Evolutionary conservation across 2,797 vertebrate species (phyloP), one percentile per base, ranked within the genome.

Genomic region (Synanceia verrucosa): DNA sequence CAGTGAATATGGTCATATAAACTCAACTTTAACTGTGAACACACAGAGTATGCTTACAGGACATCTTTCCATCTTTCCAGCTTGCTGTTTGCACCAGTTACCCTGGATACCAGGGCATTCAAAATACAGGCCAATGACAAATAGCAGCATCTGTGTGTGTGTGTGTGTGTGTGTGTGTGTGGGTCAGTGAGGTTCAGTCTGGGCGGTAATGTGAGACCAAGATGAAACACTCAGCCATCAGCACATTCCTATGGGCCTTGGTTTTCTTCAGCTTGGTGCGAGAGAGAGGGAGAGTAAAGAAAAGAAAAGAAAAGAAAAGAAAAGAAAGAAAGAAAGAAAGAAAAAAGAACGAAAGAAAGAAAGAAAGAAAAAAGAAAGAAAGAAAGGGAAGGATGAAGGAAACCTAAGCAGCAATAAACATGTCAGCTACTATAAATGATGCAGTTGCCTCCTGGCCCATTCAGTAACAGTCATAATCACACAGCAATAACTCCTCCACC

Each of bases 161-260:
- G 69, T 56, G 76, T 44, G 70, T 64, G 75, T 51, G 80, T 56
- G 69, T 51, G 36, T 73, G 71, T 70, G 75, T 58, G 73, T 81
- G 79, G 89, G 91, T 89, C 89, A 92, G 79, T 83, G 88, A 91
- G 89, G 91, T 91, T 92, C 84, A 90, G 89, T 89, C 83, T 88
- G 84, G 86, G 88, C 78, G 71, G 89, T 92, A 91, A 93, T 89
- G 88, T 87, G 88, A 93, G 88, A 91, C 86, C 67, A 66, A 86
- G 84, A 91, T 83, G 82, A 87, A 91, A 88, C 82, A 89, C 44
- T 86, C 81, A 86, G 81, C 65, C 91, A 92, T 94, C 93, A 94
- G 93, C 92, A 93, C 93, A 95, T 95, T 95, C 93, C 92, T 84
- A 46, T 70, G 76, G 87, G 68, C 86, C 87, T 88, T 58, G 73